Base-by-base conservation (phyloP, 1,140 invertebrate species). In the Calosoma granatense region DNA sequence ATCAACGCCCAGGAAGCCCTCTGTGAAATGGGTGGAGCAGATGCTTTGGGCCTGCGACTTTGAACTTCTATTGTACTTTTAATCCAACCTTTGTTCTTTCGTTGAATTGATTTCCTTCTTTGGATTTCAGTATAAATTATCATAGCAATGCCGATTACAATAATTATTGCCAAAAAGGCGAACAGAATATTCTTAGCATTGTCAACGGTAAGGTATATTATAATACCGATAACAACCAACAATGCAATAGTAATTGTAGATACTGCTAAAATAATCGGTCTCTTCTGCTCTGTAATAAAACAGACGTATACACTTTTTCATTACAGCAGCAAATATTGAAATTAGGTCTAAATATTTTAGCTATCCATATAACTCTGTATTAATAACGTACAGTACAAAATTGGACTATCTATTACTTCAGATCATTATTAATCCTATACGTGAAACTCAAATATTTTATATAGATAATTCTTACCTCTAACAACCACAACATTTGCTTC, bases 121-220 rank as follows among this genome's bases (percentile, higher is more conserved):
- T 53, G 51, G 14, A 14, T 22, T 22, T 53, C 51, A 22, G 23
- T 22, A 53, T 22, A 53, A 53, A 53, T 22, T 14, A 53, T 53
- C 22, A 19, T 22, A 4, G 11, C 21, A 15, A 53, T 12, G 11
- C 51, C 3, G 9, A 53, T 14, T 53, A 53, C n/a, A 14, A 53
- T 22, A 11, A 22, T 14, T 22, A 53, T 20, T 22, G 23, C 14
- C 14, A 53, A 12, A 1, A 53, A 14, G 19, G 20, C 12, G 12
- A 20, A 12, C 17, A 47, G 17, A 47, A 47, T 17, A 12, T 12
- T 47, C 17, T 47, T 47, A 9, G 41, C 9, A 12, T 17, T 6
- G 17, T 17, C 17, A 17, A 17, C 4, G 15, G 3, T 12, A 47
- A 6, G 4, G 17, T 47, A 47, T 47, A 47, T 17, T 4, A 47